A percentile compares a stretch with the other conserved stretches of the same genome.
These are phyloP conservation scores for Agelas oroides DNA, from an alignment of 37 sponge, comb jelly and placozoan species.

Conservation along the genomic window DNA sequence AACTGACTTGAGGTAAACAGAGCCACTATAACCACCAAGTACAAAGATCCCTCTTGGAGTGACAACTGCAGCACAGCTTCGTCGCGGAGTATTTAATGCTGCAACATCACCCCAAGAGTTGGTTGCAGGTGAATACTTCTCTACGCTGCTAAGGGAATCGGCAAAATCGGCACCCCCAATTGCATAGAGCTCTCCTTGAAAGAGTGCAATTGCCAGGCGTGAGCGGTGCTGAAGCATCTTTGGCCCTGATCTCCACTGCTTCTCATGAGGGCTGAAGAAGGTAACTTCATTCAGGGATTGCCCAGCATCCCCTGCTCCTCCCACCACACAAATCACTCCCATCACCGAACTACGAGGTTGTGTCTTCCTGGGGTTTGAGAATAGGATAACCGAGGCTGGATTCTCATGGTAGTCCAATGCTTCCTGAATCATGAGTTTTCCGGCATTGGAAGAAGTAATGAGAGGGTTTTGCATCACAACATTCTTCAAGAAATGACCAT, in stretches of 20 bases:
- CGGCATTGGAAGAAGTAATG: slow-evolving; percentile 3
- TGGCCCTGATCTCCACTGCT: slow-evolving; percentile 72
- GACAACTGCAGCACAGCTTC: slow-evolving; percentile 70
- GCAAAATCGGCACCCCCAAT: slow-evolving; percentile 72
- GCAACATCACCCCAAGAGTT: slow-evolving; percentile 70
- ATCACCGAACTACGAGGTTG: slow-evolving; percentile 74
- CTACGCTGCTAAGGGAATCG: slow-evolving; percentile 49
- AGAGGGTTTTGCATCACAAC: slow-evolving; percentile 37
- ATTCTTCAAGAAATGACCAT: slow-evolving; percentile 39
- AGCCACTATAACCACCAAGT: slow-evolving; percentile 82
- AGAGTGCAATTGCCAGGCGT: slow-evolving; percentile 53
- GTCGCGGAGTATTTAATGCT: slow-evolving; percentile 44
- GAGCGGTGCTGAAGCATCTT: slow-evolving; percentile 71
- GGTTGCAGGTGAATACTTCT: slow-evolving; percentile 68
- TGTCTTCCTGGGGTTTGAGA: slow-evolving; percentile 67
- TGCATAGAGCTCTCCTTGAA: slow-evolving; percentile 76
- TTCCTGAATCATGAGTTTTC: slow-evolving; percentile 61
- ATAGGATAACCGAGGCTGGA: slow-evolving; percentile 61
- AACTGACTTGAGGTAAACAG: slow-evolving; percentile 65
- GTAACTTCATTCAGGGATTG: slow-evolving; percentile 53
- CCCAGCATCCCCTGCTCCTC: slow-evolving; percentile 73
- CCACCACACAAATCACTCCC: slow-evolving; percentile 76
- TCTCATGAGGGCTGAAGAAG: slow-evolving; percentile 75
- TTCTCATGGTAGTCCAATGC: slow-evolving; percentile 78
- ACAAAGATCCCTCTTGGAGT: slow-evolving; percentile 62